Base-by-base conservation (phyloP, 2,888 invertebrate species). In the Cheilosia grossa region DNA sequence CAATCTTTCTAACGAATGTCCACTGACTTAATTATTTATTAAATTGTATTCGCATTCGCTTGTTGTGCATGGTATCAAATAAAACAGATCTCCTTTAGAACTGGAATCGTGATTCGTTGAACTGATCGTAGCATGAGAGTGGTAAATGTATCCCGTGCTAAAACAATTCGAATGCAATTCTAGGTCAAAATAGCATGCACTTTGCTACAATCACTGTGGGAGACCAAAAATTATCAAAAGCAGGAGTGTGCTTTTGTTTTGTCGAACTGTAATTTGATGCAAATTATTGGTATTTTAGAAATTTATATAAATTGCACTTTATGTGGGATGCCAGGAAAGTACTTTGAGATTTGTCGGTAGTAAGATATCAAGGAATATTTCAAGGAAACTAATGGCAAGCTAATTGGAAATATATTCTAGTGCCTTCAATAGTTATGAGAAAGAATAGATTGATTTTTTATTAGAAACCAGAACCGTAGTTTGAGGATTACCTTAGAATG, bases 11-110 rank as follows among this genome's bases (percentile, higher is more conserved):
- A 67, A 59, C 59, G 72, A 72, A 66, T 82, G 82, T 78, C 70
- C 72, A 72, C 72, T 42, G 72, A 78, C 21, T 72, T 78, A 77
- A 78, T 82, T 78, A 82, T 72, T 82, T 78, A 72, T 72, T 78
- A 61, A 78, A 82, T 61, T 78, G 67, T 33, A 54, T 33, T 53
- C 21, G 37, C 40, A 67, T 67, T 73, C 56, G 59, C 33, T n/a
- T 42, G 72, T 40, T 59, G 56, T 30, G 37, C 64, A 27, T 15
- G 19, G 27, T 63, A 80, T 80, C 79, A 47, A 47, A 19, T 67
- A 17, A 15, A 37, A 49, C 15, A 67, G 67, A 82, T 77, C 70
- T 70, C 77, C 42, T 63, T 66, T 53, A 33, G 30, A 66, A 44
- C 59, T 77, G 51, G 15, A 82, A 42, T 82, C 82, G 82, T 82